Conservation (phyloP, 1,140 invertebrate species). For the Hylyphantes graminicola region DNA sequence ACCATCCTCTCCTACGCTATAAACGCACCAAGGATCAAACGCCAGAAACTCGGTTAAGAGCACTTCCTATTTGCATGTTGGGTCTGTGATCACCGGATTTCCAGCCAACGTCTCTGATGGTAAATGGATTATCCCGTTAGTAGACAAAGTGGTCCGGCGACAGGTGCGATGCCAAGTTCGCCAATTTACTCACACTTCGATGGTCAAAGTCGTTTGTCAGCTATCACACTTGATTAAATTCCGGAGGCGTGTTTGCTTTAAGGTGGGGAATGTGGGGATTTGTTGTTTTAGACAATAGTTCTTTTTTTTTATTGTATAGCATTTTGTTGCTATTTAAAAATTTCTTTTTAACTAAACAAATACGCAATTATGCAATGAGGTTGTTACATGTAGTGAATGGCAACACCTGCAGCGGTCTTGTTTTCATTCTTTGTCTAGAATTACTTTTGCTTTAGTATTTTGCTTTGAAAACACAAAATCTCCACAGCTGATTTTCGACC, state of each 20-base stretch:
- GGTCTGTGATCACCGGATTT: too few relatives aligned
- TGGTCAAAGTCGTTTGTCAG: slow-evolving; percentile 52
- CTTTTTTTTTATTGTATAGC: neutral
- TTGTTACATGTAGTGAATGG: neutral
- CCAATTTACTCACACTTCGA: slow-evolving; percentile 36
- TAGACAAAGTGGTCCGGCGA: too few relatives aligned
- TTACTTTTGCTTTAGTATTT: neutral
- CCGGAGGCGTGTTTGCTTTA: slow-evolving; percentile 48
- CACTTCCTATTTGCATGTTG: too few relatives aligned
- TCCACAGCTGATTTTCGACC: neutral
- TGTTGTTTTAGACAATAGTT: neutral
- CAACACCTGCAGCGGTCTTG: too few relatives aligned
- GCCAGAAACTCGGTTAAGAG: too few relatives aligned
- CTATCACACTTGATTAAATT: slow-evolving; percentile 58
- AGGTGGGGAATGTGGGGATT: neutral
- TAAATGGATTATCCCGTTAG: too few relatives aligned
- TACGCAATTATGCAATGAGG: neutral
- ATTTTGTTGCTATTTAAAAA: neutral
- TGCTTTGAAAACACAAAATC: slow-evolving; percentile 2
- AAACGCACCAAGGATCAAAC: too few relatives aligned
- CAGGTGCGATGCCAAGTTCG: too few relatives aligned
- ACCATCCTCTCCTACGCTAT: too few relatives aligned
- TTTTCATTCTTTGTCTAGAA: too few relatives aligned
- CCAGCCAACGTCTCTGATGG: too few relatives aligned
- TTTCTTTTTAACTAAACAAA: neutral